Evolutionary conservation across 2,888 invertebrate genomes (phyloP), one percentile per base, ranked within the genome.

Genomic region (Erpobdella octoculata): DNA sequence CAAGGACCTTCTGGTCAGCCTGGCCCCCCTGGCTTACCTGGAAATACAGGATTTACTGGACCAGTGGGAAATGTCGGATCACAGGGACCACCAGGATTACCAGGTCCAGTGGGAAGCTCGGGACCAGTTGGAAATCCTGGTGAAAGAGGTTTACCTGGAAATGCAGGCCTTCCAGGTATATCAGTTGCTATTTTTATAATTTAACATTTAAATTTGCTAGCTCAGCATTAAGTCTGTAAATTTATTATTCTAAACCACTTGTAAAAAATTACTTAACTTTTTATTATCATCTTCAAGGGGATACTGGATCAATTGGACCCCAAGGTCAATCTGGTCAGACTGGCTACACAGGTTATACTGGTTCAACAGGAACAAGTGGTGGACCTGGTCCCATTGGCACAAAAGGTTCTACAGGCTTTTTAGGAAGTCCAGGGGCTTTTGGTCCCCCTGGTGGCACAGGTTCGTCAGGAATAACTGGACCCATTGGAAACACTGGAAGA

Each of bases 21-120:
- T n/a, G 76, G 76, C 61, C 38, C 65, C 12, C 66, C 62, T 36
- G 76, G 76, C 67, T 35, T 48, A 21, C 46, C 67, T 8, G 77
- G 77, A 28, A 25, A 72, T 28, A 61, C 69, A 58, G 75, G 73
- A 36, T 53, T 37, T 37, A 21, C 33, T 21, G 71, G 73, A 66
- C 66, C 31, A 46, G 25, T 53, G 59, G 74, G 74, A 28, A 61
- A 53, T 31, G 25, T 28, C n/a, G 69, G 73, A 28, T 25, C 53
- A 6, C 66, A 28, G 53, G 71, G 71, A 18, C 53, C 21, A 35
- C 2, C 66, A 38, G 71, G 71, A 28, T 33, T n/a, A 35, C 33
- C 53, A 46, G 71, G 71, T 0, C 35, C 31, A 21, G 21, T 33
- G 2, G 71, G 71, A 21, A 48, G 18, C 37, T 0, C 53, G 21